Evolutionary conservation across 35 echinoderm and acorn worm genomes (phyloP), one percentile per base, ranked within the genome.

Genomic region (Patiria miniata): DNA sequence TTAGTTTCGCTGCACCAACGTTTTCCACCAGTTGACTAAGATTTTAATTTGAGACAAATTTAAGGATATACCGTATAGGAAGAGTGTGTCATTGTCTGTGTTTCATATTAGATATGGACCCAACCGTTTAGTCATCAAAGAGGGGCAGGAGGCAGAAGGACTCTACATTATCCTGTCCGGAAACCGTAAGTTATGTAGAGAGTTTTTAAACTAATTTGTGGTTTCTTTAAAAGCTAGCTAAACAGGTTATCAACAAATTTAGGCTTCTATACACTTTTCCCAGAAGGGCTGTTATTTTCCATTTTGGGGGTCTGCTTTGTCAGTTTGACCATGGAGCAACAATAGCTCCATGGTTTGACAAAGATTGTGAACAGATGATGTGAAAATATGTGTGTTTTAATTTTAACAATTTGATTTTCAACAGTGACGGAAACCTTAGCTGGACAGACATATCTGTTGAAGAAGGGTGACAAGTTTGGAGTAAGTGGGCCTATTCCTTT

Each of bases 391-490:
- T 12, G 12, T 47, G 4, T 47, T 6, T 47, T 6, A 47, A 47
- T 47, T 4, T 47, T 47, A 6, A 4, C 42, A 47, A 47, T 47
- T 47, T 55, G 21, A 14, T 36, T 38, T 83, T 50, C 54, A 83
- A 26, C 60, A 99, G 96, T 95, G 34, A 94, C 90, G 14, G 93
- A 95, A 86, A 99, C 96, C 0, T 89, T 22, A 40, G 89, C 82
- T 36, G 89, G 96, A 14, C 93, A 94, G 51, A 90, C 96, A 21
- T 99, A 94, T 68, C 89, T 99, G 52, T 68, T 99, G 28, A 95
- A 94, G 78, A 94, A 94, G 44, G 96, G 96, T 21, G 92, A 99
- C 50, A 99, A 99, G 77, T 99, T 99, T 84, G 96, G 96, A 78
- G 96, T 99, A 92, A 92, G 90, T 91, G 0, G 57, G 4, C 19